Conservation (phyloP, 2,888 invertebrate species). For the Caenorhabditis sp. region DNA sequence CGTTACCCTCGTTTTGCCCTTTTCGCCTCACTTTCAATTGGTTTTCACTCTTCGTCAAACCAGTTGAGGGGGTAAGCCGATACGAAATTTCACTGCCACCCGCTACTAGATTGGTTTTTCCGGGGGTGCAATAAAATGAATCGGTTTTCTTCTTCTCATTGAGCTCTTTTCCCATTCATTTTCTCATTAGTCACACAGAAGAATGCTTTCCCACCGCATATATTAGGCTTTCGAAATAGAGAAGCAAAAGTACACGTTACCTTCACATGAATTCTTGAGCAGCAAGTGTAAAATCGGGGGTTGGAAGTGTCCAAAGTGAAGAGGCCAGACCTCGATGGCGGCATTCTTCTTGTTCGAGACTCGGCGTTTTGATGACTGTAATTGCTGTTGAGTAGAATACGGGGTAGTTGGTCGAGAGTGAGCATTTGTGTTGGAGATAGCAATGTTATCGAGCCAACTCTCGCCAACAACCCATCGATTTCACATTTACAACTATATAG, state of each 20-base stretch:
- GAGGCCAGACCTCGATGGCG: conserved; percentile 42
- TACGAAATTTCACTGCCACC: conserved; percentile 3
- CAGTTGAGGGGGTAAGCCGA: background rate
- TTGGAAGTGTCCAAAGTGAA: conserved; percentile 59
- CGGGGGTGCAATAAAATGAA: conserved; percentile 1
- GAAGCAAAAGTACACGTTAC: too few species aligned
- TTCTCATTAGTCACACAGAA: too few species aligned
- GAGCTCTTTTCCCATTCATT: background rate
- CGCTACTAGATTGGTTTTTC: conserved; percentile 3
- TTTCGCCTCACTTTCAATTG: too few species aligned
- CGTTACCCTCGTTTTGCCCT: background rate
- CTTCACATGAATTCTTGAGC: conserved; percentile 55
- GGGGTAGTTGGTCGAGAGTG: conserved; percentile 45
- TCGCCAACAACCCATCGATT: background rate
- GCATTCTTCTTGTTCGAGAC: too few species aligned
- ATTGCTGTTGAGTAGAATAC: conserved; percentile 37
- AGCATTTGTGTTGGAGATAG: conserved; percentile 35
- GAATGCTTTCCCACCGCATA: too few species aligned
- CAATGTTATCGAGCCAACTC: conserved; percentile 30
- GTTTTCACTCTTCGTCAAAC: background rate
- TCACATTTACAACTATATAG: too few species aligned
- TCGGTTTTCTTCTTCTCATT: background rate
- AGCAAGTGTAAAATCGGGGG: conserved; percentile 56
- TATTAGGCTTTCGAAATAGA: too few species aligned
- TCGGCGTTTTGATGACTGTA: too few species aligned